These are phyloP conservation scores for Rhopilema esculentum DNA, from an alignment of 30 jellyfish, hydroid and myxozoan species.

Conservation along the genomic window DNA sequence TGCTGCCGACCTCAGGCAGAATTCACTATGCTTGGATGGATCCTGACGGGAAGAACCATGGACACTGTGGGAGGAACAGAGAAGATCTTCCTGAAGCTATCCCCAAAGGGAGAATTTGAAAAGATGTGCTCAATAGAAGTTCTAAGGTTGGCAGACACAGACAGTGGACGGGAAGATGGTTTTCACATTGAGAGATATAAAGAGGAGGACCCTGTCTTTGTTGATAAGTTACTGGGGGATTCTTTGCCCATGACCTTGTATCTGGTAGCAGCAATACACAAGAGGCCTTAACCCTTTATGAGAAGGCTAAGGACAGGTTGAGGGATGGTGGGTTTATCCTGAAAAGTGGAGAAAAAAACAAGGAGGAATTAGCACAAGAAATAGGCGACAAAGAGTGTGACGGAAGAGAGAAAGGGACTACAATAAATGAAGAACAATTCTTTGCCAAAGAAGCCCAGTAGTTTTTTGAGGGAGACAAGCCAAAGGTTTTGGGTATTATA, in stretches of 20 bases:
- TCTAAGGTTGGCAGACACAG: too few relatives aligned
- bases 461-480: background rate
- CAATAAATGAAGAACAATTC: slow-evolving; percentile 44
- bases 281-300: slow-evolving; percentile 41
- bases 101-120: too few relatives aligned
- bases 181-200: slow-evolving; percentile 38
- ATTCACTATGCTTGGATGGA: too few relatives aligned
- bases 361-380: slow-evolving; percentile 36
- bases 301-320: slow-evolving; percentile 63
- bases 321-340: slow-evolving; percentile 58
- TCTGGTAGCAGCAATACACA: slow-evolving; percentile 32
- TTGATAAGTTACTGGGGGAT: slow-evolving; percentile 29
- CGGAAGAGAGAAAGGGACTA: background rate
- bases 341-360: slow-evolving; percentile 45
- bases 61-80: too few relatives aligned
- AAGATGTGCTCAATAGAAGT: too few relatives aligned
- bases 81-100: too few relatives aligned
- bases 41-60: too few relatives aligned
- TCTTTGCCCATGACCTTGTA: slow-evolving; percentile 56
- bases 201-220: slow-evolving; percentile 53
- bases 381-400: slow-evolving; percentile 54
- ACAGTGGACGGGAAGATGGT: too few relatives aligned
- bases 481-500: slow-evolving; percentile 4
- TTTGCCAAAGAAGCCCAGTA: slow-evolving; percentile 49
- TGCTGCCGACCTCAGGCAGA: too few relatives aligned